Percentiles rank a stretch among this genome's conserved stretches.
Evolutionary conservation across 2,113 vertebrate species (phyloP).

Genomic region (Heliornis fulica): DNA sequence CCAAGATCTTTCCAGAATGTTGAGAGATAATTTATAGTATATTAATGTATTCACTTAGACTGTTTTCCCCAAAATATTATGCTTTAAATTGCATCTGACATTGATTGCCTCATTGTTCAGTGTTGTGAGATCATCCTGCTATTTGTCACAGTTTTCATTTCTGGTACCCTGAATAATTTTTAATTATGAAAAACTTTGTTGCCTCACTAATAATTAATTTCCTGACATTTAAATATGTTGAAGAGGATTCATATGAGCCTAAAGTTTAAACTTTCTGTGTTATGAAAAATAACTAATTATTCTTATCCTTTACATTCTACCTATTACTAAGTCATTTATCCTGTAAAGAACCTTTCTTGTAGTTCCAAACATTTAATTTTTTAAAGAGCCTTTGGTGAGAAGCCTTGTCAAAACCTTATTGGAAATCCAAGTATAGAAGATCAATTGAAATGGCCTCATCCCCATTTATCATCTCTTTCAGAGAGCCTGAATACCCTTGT

Average conservation of each 20-base stretch:
- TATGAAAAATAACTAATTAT: not conserved
- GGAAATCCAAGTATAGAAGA: not conserved
- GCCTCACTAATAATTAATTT: not conserved
- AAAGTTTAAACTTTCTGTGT: not conserved
- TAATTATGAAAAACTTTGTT: not conserved
- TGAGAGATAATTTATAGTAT: not conserved
- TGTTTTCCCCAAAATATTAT: not conserved
- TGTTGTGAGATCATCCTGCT: not conserved
- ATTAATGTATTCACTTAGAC: not conserved
- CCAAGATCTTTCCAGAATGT: not conserved
- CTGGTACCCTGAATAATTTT: not conserved
- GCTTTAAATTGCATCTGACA: not conserved
- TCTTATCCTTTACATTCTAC: not conserved
- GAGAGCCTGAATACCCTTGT: not conserved
- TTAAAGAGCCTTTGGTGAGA: not conserved
- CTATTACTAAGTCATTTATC: not conserved
- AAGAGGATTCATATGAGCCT: not conserved
- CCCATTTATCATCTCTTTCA: not conserved
- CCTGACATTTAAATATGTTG: not conserved
- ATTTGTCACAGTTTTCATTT: not conserved
- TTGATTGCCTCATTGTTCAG: not conserved
- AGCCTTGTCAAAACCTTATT: not conserved
- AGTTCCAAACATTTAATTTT: not conserved
- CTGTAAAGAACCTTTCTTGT: not conserved
- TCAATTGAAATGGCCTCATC: not conserved